phyloP scores from a whole-genome alignment of 2,888 invertebrate species.

The Megastigmus dorsalis region DNA sequence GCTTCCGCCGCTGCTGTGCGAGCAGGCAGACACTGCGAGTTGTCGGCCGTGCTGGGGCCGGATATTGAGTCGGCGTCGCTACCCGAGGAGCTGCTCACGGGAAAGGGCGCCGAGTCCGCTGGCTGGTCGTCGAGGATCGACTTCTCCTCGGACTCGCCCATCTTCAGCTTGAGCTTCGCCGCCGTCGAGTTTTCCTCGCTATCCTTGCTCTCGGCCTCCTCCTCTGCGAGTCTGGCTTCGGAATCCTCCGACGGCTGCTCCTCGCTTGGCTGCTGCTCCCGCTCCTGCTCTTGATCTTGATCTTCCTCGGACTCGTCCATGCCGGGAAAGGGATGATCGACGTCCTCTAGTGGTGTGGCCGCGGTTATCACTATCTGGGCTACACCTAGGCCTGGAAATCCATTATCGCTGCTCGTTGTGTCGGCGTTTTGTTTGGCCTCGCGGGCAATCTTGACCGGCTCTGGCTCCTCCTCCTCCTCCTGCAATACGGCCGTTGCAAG shows the following conservation, averaged over 20 bases:
- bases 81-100: constrained; percentile 81
- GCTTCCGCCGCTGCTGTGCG: constrained; percentile 35
- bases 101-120: constrained; percentile 78
- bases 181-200: neutral
- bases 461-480: constrained; percentile 54
- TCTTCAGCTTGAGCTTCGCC: constrained; percentile 57
- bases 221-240: neutral
- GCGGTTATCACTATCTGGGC: constrained; percentile 95
- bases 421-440: constrained; percentile 45
- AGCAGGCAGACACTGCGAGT: constrained; percentile 77
- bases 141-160: constrained; percentile 70
- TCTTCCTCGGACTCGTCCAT: constrained; percentile 66
- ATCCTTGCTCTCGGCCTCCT: too few relatives aligned
- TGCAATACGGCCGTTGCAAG: constrained; percentile 19
- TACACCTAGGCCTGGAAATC: constrained; percentile 85
- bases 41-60: constrained; percentile 79
- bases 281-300: constrained; percentile 52
- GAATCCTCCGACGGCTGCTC: constrained; percentile 44
- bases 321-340: constrained; percentile 87
- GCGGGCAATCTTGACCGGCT: constrained; percentile 38
- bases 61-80: constrained; percentile 80
- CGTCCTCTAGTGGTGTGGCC: constrained; percentile 94
- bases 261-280: constrained; percentile 56
- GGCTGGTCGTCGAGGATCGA: constrained; percentile 77
- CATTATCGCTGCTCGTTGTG: constrained; percentile 65